Evolutionary conservation across 1,140 invertebrate genomes (phyloP).

Genomic region (Samia ricini): DNA sequence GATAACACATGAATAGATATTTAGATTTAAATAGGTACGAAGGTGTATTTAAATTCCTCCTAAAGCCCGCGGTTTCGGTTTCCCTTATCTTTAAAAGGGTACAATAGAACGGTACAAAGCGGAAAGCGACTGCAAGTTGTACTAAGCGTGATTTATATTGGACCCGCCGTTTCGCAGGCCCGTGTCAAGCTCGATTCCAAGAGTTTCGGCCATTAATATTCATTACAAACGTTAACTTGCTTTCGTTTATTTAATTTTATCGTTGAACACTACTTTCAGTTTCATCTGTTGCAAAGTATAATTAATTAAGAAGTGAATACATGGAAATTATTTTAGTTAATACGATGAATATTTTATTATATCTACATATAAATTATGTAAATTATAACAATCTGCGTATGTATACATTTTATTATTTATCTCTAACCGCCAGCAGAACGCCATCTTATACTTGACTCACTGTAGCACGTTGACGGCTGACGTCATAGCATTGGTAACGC

Average conservation of each 20-base stretch:
- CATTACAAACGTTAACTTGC: slow-evolving; percentile 56
- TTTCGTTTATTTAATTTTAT: slow-evolving; percentile 58
- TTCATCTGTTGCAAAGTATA: background rate
- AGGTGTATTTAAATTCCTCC: background rate
- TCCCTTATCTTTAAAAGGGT: background rate
- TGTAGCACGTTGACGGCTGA: no score
- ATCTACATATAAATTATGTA: no score
- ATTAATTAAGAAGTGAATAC: background rate
- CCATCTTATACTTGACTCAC: no score
- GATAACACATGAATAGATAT: background rate
- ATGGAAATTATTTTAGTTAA: background rate
- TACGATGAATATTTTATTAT: background rate
- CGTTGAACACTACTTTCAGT: slow-evolving; percentile 31
- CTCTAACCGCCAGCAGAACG: no score
- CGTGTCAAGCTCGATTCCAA: slow-evolving; percentile 58
- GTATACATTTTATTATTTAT: no score
- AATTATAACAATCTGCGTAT: no score
- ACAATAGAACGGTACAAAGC: slow-evolving; percentile 21
- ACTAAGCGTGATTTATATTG: slow-evolving; percentile 64
- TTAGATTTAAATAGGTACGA: background rate
- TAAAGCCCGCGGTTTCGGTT: background rate
- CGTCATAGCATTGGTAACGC: no score
- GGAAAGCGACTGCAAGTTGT: slow-evolving; percentile 34
- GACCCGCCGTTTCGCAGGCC: slow-evolving; percentile 46
- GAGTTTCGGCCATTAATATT: slow-evolving; percentile 67